These are phyloP conservation scores for Paratrypauchen microcephalus DNA, from an alignment of 2,797 vertebrate genomes.

Conservation along the genomic window DNA sequence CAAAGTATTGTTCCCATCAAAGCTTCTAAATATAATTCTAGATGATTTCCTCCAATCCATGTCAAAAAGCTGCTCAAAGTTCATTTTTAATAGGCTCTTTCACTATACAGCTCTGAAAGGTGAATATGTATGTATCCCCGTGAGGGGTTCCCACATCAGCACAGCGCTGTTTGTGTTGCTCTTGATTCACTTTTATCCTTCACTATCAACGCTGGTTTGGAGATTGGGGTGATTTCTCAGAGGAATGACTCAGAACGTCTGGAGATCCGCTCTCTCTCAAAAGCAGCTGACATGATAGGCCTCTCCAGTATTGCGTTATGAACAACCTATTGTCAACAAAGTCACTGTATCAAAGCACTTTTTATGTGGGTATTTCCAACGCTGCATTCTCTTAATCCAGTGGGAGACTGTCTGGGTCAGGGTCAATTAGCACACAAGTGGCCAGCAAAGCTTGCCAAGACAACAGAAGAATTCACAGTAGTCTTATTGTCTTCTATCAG, in stretches of 20 bases:
- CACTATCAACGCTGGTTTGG: slow-evolving; percentile 35
- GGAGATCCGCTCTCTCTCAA: slow-evolving; percentile 36
- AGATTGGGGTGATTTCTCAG: slow-evolving; percentile 46
- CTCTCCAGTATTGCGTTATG: slow-evolving; percentile 41
- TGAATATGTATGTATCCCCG: slow-evolving; percentile 29
- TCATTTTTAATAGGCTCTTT: slow-evolving; percentile 18
- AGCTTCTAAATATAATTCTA: neutral
- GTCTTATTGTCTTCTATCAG: neutral
- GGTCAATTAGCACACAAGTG: slow-evolving; percentile 67
- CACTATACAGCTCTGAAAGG: slow-evolving; percentile 25
- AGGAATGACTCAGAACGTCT: slow-evolving; percentile 45
- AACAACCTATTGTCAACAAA: slow-evolving; percentile 61
- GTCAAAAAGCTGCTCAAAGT: neutral
- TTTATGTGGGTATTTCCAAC: slow-evolving; percentile 63
- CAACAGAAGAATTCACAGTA: slow-evolving; percentile 2
- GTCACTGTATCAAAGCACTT: slow-evolving; percentile 59
- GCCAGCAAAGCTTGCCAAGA: slow-evolving; percentile 21
- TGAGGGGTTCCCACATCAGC: slow-evolving; percentile 50
- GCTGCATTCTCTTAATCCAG: slow-evolving; percentile 48
- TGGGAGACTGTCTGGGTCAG: slow-evolving; percentile 61
- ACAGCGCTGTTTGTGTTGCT: slow-evolving; percentile 40
- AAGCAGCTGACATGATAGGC: slow-evolving; percentile 36
- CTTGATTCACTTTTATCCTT: slow-evolving; percentile 47
- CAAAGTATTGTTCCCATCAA: too few species aligned
- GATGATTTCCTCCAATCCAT: neutral